Conservation (phyloP, 1,140 invertebrate species). For the Caerostris extrusa region DNA sequence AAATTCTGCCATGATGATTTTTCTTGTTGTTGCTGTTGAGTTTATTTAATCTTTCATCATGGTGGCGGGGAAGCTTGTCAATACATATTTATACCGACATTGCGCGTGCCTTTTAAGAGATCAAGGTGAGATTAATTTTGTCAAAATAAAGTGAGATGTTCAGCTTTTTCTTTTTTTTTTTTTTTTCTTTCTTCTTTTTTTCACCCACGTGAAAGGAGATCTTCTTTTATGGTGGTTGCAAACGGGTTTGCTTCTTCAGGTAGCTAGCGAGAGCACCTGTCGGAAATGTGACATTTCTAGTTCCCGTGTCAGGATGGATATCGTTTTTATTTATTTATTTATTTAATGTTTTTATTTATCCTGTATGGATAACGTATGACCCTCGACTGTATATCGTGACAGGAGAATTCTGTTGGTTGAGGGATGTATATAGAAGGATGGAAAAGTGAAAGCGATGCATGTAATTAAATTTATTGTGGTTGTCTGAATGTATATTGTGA, state of each 20-base stretch:
- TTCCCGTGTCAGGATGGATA: conserved; percentile 11
- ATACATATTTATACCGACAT: conserved; percentile 55
- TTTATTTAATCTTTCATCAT: conserved; percentile 28
- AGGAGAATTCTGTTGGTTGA: neutral
- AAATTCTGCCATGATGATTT: neutral
- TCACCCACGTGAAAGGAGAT: neutral
- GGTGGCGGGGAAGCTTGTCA: conserved; percentile 28
- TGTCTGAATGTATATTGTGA: neutral
- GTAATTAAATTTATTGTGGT: neutral
- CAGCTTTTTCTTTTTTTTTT: neutral
- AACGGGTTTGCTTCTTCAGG: neutral
- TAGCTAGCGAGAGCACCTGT: neutral
- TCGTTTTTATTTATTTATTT: neutral
- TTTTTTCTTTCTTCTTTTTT: neutral
- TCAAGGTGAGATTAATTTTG: conserved; percentile 8
- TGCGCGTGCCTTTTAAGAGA: neutral
- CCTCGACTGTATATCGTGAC: neutral
- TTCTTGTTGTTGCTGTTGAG: too few relatives aligned
- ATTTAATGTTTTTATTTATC: neutral
- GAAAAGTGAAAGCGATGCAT: neutral
- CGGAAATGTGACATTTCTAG: conserved; percentile 38
- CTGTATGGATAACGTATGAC: neutral
- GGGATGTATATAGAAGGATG: neutral
- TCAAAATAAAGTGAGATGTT: conserved; percentile 29
- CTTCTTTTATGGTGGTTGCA: neutral